A percentile compares a stretch with the other conserved stretches of the same genome.
phyloP scores from a whole-genome alignment of 2,888 invertebrate genomes.

The Epicampocera succincta region DNA sequence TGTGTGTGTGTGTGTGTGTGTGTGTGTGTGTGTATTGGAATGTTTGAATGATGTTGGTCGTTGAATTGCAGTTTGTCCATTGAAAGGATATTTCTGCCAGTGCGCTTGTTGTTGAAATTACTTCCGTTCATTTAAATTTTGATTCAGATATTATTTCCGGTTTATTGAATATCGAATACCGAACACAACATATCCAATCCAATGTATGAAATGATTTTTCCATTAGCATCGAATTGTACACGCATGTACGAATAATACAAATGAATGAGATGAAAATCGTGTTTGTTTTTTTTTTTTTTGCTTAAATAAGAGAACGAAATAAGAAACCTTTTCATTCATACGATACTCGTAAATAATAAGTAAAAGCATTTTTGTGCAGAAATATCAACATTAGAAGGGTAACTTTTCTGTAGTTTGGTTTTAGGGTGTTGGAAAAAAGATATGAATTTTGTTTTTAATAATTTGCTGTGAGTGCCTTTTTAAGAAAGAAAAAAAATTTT shows the following conservation, averaged over 20 bases:
- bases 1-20: background rate
- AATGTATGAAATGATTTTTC: slow-evolving; percentile 61
- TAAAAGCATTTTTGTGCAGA: too few species aligned
- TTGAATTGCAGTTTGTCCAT: slow-evolving; percentile 47
- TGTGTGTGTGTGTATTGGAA: background rate
- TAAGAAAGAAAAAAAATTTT: too few species aligned
- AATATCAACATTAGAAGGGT: too few species aligned
- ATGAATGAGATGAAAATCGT: background rate
- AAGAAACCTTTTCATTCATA: background rate
- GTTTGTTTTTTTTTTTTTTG: too few species aligned
- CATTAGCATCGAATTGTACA: slow-evolving; percentile 58
- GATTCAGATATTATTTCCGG: slow-evolving; percentile 72
- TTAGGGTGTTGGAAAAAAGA: too few species aligned
- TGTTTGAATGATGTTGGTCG: slow-evolving; percentile 20
- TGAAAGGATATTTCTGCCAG: slow-evolving; percentile 34
- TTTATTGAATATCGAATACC: slow-evolving; percentile 67
- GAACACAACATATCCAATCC: slow-evolving; percentile 59
- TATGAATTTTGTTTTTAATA: too few species aligned
- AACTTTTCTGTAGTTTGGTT: too few species aligned
- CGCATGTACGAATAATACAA: slow-evolving; percentile 13
- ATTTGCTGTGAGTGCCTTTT: too few species aligned
- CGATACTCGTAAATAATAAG: too few species aligned
- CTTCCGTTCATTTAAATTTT: slow-evolving; percentile 72
- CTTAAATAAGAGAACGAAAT: background rate
- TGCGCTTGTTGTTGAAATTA: slow-evolving; percentile 68